Evolutionary conservation across 2,888 invertebrate genomes (phyloP).

Genomic region (Pachycephus smyrnensis): DNA sequence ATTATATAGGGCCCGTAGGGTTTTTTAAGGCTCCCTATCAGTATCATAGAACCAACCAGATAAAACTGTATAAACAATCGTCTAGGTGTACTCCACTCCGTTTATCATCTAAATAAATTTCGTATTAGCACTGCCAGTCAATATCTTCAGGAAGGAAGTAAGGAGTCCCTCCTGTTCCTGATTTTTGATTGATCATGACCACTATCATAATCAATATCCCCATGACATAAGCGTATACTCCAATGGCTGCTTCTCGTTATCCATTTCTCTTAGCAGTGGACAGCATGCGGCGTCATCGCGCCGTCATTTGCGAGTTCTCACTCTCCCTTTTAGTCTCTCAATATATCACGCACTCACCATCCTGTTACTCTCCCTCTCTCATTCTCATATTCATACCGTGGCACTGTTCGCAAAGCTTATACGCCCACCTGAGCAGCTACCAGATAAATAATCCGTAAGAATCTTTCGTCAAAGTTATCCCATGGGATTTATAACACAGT

Average conservation of each 20-base stretch:
- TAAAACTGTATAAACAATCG: background rate
- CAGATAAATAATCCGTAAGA: background rate
- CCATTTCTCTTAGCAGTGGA: constrained; percentile 47
- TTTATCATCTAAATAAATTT: background rate
- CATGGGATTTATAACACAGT: background rate
- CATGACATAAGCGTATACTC: constrained; percentile 35
- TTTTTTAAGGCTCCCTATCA: background rate
- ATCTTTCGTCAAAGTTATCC: background rate
- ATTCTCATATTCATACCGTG: constrained; percentile 26
- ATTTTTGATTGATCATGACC: constrained; percentile 49
- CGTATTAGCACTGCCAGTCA: background rate
- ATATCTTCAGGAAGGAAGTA: background rate
- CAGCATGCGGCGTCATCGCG: constrained; percentile 56
- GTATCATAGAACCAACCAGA: background rate
- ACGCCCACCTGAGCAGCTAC: constrained; percentile 1
- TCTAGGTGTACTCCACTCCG: background rate
- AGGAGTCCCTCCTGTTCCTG: background rate
- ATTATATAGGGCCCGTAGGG: background rate
- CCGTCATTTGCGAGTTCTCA: constrained; percentile 54
- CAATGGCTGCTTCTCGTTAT: constrained; percentile 48
- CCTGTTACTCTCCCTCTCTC: constrained; percentile 6
- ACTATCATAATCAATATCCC: constrained; percentile 54
- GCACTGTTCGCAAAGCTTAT: constrained; percentile 11
- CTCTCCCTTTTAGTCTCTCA: constrained; percentile 22
- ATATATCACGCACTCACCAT: background rate